A percentile compares a stretch with the other conserved stretches of the same genome.
Conservation (phyloP, 2,797 vertebrate genomes). For the Moxostoma hubbsi region DNA sequence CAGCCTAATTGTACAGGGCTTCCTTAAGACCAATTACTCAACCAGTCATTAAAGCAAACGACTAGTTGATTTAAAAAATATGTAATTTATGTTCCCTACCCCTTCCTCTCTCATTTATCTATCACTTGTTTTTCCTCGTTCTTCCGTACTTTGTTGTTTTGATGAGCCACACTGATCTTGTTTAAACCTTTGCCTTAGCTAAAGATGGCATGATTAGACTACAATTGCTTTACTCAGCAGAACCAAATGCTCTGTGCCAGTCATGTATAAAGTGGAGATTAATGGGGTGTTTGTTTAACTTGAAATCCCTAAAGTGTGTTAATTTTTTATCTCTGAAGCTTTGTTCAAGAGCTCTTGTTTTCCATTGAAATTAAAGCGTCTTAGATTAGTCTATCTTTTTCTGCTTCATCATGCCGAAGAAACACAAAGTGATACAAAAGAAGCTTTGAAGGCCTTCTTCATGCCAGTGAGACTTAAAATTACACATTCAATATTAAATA, state of each 20-base stretch:
- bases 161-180: conserved; percentile 55
- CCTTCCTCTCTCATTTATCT: conserved; percentile 14
- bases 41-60: too few species aligned
- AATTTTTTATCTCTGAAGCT: conserved; percentile 56
- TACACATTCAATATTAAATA: too few species aligned
- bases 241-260: conserved; percentile 59
- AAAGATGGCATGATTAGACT: conserved; percentile 37
- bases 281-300: conserved; percentile 64
- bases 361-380: conserved; percentile 38
- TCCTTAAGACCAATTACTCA: too few species aligned
- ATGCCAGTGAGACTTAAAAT: conserved; percentile 7
- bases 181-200: conserved; percentile 47
- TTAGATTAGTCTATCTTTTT: conserved; percentile 7
- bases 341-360: conserved; percentile 46
- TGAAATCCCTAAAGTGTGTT: conserved; percentile 58
- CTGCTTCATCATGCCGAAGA: neutral
- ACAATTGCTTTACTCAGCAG: conserved; percentile 53
- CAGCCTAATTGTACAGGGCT: too few species aligned
- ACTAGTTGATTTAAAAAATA: too few species aligned
- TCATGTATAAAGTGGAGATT: conserved; percentile 56
- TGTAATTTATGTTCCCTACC: too few species aligned
- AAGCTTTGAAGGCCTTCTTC: conserved; percentile 1
- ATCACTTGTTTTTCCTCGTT: neutral
- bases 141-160: conserved; percentile 39
- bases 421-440: neutral